Evolutionary conservation across 2,113 vertebrate genomes (phyloP), one percentile per base, ranked within the genome.

Genomic region (Tautogolabrus adspersus): DNA sequence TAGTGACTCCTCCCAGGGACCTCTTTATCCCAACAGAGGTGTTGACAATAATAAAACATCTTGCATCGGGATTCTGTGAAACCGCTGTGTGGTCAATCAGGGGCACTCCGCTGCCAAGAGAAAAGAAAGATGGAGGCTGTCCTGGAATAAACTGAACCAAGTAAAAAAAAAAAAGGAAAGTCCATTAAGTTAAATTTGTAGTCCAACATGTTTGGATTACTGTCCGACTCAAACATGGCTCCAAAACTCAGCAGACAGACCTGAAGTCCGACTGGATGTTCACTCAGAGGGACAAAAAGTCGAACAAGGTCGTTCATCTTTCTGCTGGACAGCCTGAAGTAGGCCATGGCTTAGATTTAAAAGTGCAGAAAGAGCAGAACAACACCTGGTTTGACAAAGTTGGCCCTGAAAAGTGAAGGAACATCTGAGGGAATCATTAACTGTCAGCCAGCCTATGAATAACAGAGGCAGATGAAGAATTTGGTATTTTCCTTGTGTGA

Each of bases 381-480:
- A 85, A 65, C 78, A 89, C 82, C 81, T 79, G 85, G 67, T 75
- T 72, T 38, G 57, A 85, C n/a, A 37, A 66, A 64, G 60, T 23
- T 79, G 69, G 72, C 69, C 30, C 26, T 19, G 15, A 52, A 73
- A 22, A 21, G 57, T 61, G 18, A 9, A 55, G 44, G 21, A 72
- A 81, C 75, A 84, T 83, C 80, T 88, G 88, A 90, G 10, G 54
- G 65, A 90, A 83, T 57, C 52, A 9, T 91, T 87, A 83, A 65
- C 68, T 71, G 77, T 87, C 79, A 84, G 69, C 26, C 10, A 12
- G n/a, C 30, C 61, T 58, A 69, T 83, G 62, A 92, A 88, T 83
- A 86, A 77, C 68, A 54, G 23, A 84, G 44, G 46, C 60, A 63
- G 54, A 72, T 19, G 19, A 79, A 77, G 65, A 83, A 87, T 83